Conservation (phyloP, 1,140 invertebrate genomes). For the Drosophila willistoni region DNA sequence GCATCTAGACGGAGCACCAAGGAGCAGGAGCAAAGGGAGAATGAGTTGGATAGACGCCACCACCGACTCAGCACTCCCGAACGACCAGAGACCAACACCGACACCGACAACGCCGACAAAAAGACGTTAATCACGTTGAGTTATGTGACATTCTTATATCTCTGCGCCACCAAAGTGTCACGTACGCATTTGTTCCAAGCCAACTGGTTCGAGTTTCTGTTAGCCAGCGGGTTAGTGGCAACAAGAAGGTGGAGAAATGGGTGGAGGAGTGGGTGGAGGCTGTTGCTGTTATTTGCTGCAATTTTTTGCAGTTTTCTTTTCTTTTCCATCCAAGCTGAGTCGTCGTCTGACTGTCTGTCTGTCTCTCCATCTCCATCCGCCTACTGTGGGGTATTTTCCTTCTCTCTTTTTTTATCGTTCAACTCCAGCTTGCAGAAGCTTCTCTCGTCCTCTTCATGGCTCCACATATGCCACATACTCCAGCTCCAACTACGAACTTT, state of each 20-base stretch:
- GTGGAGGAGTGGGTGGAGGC: conserved; percentile 18
- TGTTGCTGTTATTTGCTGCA: conserved; percentile 64
- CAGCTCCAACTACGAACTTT: background rate
- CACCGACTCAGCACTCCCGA: background rate
- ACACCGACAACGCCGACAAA: conserved; percentile 38
- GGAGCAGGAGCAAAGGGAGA: background rate
- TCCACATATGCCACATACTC: conserved; percentile 63
- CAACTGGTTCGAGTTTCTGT: conserved; percentile 35
- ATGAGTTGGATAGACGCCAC: conserved; percentile 4
- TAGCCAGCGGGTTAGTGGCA: conserved; percentile 1
- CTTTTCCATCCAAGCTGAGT: background rate
- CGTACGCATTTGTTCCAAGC: conserved; percentile 76
- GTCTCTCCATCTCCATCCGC: background rate
- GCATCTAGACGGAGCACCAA: conserved; percentile 38
- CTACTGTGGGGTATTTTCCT: background rate
- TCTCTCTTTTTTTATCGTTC: conserved; percentile 6
- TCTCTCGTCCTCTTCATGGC: conserved; percentile 2
- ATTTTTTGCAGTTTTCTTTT: conserved; percentile 67
- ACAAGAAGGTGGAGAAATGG: conserved; percentile 4
- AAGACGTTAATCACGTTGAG: conserved; percentile 80
- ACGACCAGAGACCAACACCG: too few relatives aligned
- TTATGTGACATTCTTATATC: conserved; percentile 80
- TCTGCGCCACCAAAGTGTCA: conserved; percentile 80
- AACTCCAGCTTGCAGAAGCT: conserved; percentile 28
- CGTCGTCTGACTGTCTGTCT: background rate